phyloP scores from a whole-genome alignment of 2,888 invertebrate genomes.

The Unio pictorum region DNA sequence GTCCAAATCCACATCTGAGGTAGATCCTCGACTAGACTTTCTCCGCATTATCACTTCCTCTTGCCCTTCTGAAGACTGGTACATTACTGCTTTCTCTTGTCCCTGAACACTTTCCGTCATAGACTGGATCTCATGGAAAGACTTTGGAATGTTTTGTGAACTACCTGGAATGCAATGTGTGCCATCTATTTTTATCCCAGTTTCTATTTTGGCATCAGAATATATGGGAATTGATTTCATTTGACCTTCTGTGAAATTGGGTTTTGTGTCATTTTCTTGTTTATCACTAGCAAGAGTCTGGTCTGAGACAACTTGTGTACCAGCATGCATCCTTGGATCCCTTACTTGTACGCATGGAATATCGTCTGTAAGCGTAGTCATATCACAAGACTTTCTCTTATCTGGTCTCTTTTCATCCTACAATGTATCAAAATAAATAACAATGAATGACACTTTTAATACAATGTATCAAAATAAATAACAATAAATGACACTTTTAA shows the following conservation, averaged over 20 bases:
- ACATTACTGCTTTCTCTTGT: background rate
- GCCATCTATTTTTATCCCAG: slow-evolving; percentile 26
- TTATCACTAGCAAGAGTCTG: no score
- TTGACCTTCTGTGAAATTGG: background rate
- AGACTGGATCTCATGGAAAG: slow-evolving; percentile 24
- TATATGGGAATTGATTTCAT: background rate
- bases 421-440: background rate
- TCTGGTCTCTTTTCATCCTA: slow-evolving; percentile 12
- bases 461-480: no score
- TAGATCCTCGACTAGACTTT: slow-evolving; percentile 8
- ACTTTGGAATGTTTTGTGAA: slow-evolving; percentile 21
- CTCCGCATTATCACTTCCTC: slow-evolving; percentile 36
- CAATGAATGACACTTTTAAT: no score
- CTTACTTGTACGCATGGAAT: background rate
- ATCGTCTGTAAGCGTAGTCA: slow-evolving; percentile 31
- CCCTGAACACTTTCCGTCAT: slow-evolving; percentile 13
- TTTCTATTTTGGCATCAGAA: background rate
- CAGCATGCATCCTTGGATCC: no score
- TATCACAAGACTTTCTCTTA: slow-evolving; percentile 31
- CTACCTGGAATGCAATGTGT: background rate
- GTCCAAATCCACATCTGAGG: slow-evolving; percentile 20
- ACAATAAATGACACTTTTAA: no score
- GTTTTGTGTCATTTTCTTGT: no score
- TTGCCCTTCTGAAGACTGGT: slow-evolving; percentile 5
- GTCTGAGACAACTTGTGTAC: no score